A percentile compares a stretch with the other conserved stretches of the same genome.
These are phyloP conservation scores for Aphelenchoides fujianensis DNA, from an alignment of 1,140 invertebrate genomes.

Conservation along the genomic window DNA sequence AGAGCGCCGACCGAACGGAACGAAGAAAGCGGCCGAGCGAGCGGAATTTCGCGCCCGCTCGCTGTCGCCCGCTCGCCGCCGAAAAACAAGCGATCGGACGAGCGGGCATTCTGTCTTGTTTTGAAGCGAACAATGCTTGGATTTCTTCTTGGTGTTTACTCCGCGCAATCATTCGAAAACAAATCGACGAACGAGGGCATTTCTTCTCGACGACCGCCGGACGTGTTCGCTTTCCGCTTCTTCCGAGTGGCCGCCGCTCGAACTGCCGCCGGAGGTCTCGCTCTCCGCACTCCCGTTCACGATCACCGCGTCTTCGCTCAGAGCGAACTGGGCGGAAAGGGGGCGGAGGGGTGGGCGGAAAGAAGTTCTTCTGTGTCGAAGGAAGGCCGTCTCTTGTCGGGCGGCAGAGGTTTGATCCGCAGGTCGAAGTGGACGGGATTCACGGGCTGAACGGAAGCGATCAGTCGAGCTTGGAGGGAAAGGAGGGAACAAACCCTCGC, in stretches of 20 bases:
- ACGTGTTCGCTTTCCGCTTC: not conserved
- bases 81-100: no score
- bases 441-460: not conserved
- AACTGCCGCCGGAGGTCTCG: not conserved
- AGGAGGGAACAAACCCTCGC: not conserved
- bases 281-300: slow-evolving; percentile 2
- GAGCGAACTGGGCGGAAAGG: not conserved
- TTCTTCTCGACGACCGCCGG: not conserved
- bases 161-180: no score
- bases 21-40: no score
- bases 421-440: not conserved
- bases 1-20: no score
- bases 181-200: not conserved
- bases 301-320: not conserved
- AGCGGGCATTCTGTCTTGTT: no score
- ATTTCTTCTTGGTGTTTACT: no score
- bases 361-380: not conserved
- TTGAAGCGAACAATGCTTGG: no score
- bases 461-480: not conserved
- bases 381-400: not conserved
- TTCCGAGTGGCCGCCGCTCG: not conserved
- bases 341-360: not conserved
- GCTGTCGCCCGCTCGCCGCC: no score
- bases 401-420: not conserved
- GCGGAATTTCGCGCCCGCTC: no score